Base-by-base conservation (phyloP, 2,888 invertebrate species). In the Nudaria mundana region DNA sequence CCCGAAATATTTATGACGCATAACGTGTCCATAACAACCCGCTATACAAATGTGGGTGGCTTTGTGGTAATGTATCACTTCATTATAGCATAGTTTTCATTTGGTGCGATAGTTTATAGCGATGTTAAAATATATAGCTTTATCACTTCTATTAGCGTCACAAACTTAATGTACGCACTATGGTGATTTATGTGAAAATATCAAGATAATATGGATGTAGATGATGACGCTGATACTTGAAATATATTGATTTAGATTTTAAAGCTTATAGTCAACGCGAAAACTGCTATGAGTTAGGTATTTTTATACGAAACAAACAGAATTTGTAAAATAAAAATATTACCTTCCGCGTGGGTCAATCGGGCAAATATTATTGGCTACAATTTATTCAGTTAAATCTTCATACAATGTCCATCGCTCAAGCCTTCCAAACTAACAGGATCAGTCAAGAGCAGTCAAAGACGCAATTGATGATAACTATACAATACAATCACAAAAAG, bases 1-100 rank as follows among this genome's bases (percentile, higher is more conserved):
- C 77, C 81, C 80, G 85, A 87, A 87, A 86, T 86, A 86, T 87
- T 88, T 87, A 87, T 87, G 87, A 86, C 80, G 81, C 86, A 86
- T 88, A 86, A 86, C 84, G 82, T 73, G 79, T 71, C 75, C 79
- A 72, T 83, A 84, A 87, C 83, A 81, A 81, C 78, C 65, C 53
- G 68, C 83, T 80, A 84, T 84, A 85, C 81, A 86, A 85, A 87
- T 86, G 86, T 86, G 87, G 86, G 87, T 87, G 87, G 81, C 71
- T 82, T 80, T 68, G 65, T 73, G 66, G 71, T 81, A 78, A 80
- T 74, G 70, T 82, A 84, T 84, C 80, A 81, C 83, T 86, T 85
- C 71, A 84, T 87, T 83, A 80, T 61, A 66, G 61, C 60, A 66
- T 58, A 51, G 63, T 44, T 56, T 50, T 40, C 49, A 56, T 62